A percentile compares a stretch with the other conserved stretches of the same genome.
These are phyloP conservation scores for Pristionchus exspectatus DNA, from an alignment of 2,888 invertebrate genomes.

Conservation along the genomic window DNA sequence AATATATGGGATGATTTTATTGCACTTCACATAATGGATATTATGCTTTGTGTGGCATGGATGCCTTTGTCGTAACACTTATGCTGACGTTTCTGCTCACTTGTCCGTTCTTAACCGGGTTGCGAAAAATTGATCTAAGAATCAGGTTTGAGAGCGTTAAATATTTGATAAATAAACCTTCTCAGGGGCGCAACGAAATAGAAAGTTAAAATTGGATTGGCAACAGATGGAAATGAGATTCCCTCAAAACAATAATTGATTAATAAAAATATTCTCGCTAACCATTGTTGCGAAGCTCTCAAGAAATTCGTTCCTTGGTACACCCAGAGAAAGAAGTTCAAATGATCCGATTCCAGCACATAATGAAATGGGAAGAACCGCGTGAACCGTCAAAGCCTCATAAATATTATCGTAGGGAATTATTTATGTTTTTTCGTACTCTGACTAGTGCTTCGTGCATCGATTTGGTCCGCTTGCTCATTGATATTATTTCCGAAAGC, in stretches of 20 bases:
- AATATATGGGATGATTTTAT: no score
- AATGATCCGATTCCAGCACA: conserved; percentile 6
- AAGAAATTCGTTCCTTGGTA: neutral
- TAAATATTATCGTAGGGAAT: neutral
- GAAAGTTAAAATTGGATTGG: neutral
- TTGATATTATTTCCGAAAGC: neutral
- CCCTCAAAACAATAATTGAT: neutral
- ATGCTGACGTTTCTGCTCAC: neutral
- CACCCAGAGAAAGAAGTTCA: neutral
- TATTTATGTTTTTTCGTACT: neutral
- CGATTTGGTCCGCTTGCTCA: neutral
- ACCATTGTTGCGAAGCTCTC: neutral
- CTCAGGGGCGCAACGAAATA: neutral
- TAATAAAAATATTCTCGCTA: neutral
- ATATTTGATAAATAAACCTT: neutral
- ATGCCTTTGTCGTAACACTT: neutral
- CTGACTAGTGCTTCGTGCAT: neutral
- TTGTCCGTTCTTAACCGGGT: neutral
- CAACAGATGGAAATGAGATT: neutral
- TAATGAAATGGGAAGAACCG: neutral
- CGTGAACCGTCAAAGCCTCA: neutral
- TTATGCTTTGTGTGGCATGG: neutral
- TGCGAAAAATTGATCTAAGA: neutral
- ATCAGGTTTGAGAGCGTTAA: neutral
- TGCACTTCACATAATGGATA: no score